Evolutionary conservation across 2,797 vertebrate species (phyloP), one percentile per base, ranked within the genome.

Genomic region (Lagodon rhomboides): DNA sequence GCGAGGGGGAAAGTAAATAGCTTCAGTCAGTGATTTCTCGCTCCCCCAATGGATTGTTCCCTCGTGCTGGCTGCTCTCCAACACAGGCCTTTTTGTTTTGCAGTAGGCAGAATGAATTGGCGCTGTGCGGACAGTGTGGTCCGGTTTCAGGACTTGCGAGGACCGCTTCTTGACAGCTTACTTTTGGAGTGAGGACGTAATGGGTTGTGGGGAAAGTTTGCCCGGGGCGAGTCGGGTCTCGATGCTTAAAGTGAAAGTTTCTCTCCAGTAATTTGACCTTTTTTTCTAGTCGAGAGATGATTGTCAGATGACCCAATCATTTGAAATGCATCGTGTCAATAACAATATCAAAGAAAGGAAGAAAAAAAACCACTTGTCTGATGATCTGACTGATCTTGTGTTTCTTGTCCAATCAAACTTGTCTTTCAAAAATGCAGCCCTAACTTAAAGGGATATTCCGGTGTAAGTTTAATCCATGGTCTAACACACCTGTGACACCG

Each of bases 1-100:
- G 71, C 16, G 16, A 85, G 80, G 83, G 73, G 83, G 73, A 73
- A 86, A 91, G 87, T 84, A 92, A 93, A 93, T 89, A 87, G 91
- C 91, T 87, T 85, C 84, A 88, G 91, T 92, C 88, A 87, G 89
- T 92, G 88, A 91, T 92, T 93, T 87, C 87, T 92, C 82, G 67
- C 87, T 84, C 80, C 80, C 73, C 79, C 91, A 73, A 84, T 85
- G 87, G 87, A 90, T 91, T 83, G 84, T 77, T 93, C 85, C 84
- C 68, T 55, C 6, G 51, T 1, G 77, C 86, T 91, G 93, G 91
- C 85, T 34, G 67, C 9, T 4, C 65, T 90, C 90, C 91, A 93
- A 60, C 60, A 70, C 61, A 63, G 77, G 69, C 56, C 82, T 85
- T 89, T 88, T 88, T 89, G 77, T 90, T 92, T 92, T 81, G 80